Evolutionary conservation across 2,888 invertebrate species (phyloP).

Genomic region (Arctia plantaginis): DNA sequence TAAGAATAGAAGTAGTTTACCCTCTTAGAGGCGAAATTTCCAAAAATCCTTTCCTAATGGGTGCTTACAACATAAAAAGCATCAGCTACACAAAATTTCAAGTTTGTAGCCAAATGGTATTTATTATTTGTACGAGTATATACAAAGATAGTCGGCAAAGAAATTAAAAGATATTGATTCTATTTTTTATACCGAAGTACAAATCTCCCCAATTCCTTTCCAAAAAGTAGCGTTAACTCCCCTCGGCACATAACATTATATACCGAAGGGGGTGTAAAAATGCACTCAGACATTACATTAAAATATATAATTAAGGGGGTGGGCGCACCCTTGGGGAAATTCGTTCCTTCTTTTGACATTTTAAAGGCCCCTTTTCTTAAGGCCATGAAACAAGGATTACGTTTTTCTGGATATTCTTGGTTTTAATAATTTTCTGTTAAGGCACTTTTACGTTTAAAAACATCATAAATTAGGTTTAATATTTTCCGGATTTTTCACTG

Average conservation of each 20-base stretch:
- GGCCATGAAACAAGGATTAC: conserved; percentile 55
- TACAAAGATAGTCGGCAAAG: background rate
- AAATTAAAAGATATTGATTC: background rate
- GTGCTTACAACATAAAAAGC: no score
- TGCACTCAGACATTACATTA: conserved; percentile 85
- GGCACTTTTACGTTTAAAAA: background rate
- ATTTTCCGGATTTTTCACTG: no score
- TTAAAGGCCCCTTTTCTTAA: conserved; percentile 83
- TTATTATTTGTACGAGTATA: no score
- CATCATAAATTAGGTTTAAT: no score
- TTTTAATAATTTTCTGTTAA: background rate
- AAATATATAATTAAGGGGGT: conserved; percentile 86
- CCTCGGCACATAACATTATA: conserved; percentile 56
- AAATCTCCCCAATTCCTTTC: conserved; percentile 26
- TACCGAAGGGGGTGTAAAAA: conserved; percentile 78
- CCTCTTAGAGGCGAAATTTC: no score
- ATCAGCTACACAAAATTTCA: no score
- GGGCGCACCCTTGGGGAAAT: conserved; percentile 77
- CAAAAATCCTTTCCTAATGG: no score
- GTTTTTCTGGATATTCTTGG: conserved; percentile 37
- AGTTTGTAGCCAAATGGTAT: no score
- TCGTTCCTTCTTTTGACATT: conserved; percentile 84
- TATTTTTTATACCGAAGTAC: background rate
- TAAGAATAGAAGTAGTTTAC: no score
- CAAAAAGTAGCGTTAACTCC: conserved; percentile 56